Base-by-base conservation (phyloP, 2,797 vertebrate species). In the Percopsis omiscomaycus region DNA sequence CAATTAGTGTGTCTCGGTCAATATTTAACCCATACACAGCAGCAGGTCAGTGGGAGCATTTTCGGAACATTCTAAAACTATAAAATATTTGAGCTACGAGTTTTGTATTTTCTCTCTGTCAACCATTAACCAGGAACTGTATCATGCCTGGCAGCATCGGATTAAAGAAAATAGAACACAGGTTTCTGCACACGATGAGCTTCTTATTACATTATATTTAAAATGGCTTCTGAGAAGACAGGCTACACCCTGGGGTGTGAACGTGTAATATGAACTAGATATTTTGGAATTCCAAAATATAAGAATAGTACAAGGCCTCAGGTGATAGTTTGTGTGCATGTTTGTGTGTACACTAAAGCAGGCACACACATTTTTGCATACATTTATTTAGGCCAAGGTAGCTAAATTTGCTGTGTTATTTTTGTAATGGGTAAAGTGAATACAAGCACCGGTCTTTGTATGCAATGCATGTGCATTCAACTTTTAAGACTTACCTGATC, bases 61-160 rank as follows among this genome's bases (percentile, higher is more conserved):
- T 56, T 54, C 55, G 55, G 28, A 61, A 68, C 8, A 29, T 16
- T 47, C 45, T 46, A 13, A n/a, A 4, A 52, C 52, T 61, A 49
- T 68, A 68, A 57, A 60, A 49, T 13, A 28, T 13, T 4, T 10
- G n/a, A 30, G 61, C 70, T 51, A 50, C 28, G 60, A 52, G 60
- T 67, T 76, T 44, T 64, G 48, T 71, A 71, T 71, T 69, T 64
- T 84, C 15, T 4, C 10, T 9, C 16, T 46, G 74, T 85, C 56
- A 90, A 87, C 68, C 55, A 88, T 89, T 89, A 88, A 88, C 84
- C 73, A 78, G 70, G 57, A 86, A 79, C 42, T 59, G 49, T 66
- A 61, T 61, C 55, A 4, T 50, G 5, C 42, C 53, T 42, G 9
- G 9, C 50, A 63, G 61, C 29, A 3, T n/a, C 0, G 13, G 46